Evolutionary conservation across 2,113 vertebrate genomes (phyloP).

Genomic region (Tinamus guttatus): DNA sequence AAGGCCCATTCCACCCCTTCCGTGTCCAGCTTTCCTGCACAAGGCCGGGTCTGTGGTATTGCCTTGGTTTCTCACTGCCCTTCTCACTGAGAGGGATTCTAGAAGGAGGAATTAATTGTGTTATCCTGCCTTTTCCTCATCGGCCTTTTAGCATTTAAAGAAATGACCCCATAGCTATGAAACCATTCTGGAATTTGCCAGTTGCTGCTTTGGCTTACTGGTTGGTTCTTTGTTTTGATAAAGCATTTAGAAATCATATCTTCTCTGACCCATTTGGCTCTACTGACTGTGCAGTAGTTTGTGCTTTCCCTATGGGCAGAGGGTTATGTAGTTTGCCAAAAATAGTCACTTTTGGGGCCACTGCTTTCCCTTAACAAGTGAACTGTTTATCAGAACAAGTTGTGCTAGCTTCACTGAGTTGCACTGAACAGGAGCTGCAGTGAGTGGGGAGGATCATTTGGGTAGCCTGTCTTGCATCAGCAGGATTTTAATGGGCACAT

Average conservation of each 20-base stretch:
- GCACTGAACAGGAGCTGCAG: slow-evolving; percentile 45
- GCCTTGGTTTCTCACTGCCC: background rate
- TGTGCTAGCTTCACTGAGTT: slow-evolving; percentile 12
- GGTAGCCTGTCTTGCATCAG: slow-evolving; percentile 63
- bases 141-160: background rate
- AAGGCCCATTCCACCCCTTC: background rate
- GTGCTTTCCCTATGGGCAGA: background rate
- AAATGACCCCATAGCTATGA: background rate
- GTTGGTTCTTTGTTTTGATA: background rate
- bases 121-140: background rate
- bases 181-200: background rate
- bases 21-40: background rate
- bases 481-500: slow-evolving; percentile 70
- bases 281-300: background rate
- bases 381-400: slow-evolving; percentile 19
- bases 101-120: background rate
- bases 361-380: background rate
- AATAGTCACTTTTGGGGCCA: background rate
- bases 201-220: background rate
- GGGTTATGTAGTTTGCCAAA: slow-evolving; percentile 14
- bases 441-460: slow-evolving; percentile 33
- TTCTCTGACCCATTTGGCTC: background rate
- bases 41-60: background rate
- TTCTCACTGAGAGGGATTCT: background rate
- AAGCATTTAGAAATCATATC: slow-evolving; percentile 3